Conservation (phyloP, 2,888 invertebrate genomes). For the Lymantria monacha region DNA sequence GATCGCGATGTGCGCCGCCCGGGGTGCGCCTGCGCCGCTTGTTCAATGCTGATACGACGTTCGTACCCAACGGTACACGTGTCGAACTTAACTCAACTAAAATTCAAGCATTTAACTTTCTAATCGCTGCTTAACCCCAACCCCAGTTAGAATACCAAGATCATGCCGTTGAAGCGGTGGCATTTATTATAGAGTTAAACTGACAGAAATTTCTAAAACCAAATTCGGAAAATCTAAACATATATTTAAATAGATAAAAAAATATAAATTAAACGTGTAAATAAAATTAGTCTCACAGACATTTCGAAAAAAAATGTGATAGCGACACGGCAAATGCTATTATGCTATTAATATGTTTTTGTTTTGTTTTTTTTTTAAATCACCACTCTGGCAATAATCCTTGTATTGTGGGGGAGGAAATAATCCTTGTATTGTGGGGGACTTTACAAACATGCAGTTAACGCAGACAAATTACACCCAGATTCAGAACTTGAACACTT, state of each 20-base stretch:
- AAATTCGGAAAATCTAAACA: neutral
- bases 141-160: constrained; percentile 36
- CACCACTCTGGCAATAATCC: no score
- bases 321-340: no score
- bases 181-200: constrained; percentile 31
- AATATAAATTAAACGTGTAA: no score
- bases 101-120: constrained; percentile 56
- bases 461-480: no score
- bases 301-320: no score
- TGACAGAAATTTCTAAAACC: constrained; percentile 1
- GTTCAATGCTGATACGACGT: constrained; percentile 72
- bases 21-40: constrained; percentile 66
- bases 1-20: constrained; percentile 79
- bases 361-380: no score
- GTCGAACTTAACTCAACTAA: constrained; percentile 54
- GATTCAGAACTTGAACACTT: no score
- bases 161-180: constrained; percentile 43
- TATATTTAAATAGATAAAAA: neutral
- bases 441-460: no score
- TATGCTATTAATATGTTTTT: no score
- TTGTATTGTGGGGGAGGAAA: no score
- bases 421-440: no score
- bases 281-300: no score
- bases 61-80: constrained; percentile 74
- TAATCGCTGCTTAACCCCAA: constrained; percentile 39